These are phyloP conservation scores for Symphodus melops DNA, from an alignment of 2,113 vertebrate genomes.

Conservation along the genomic window DNA sequence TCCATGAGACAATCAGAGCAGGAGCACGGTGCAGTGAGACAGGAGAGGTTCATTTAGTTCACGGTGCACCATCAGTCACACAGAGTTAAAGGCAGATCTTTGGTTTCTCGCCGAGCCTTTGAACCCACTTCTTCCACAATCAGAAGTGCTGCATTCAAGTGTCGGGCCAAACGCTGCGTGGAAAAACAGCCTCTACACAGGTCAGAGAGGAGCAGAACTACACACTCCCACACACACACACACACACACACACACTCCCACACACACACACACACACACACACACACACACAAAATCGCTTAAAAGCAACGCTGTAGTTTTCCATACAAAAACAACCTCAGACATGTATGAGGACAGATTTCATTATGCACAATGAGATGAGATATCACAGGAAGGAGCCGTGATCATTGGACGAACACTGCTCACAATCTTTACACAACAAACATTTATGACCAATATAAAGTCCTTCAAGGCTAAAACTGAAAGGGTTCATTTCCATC, in stretches of 20 bases:
- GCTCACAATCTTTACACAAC: too few relatives aligned
- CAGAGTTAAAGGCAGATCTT: constrained; percentile 7
- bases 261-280: constrained; percentile 21
- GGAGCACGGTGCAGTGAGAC: background rate
- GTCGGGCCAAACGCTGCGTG: constrained; percentile 18
- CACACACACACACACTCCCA: too few relatives aligned
- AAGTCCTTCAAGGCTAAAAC: too few relatives aligned
- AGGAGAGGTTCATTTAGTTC: background rate
- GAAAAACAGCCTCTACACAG: constrained; percentile 22
- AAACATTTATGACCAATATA: too few relatives aligned
- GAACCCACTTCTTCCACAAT: constrained; percentile 38
- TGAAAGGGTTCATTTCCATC: too few relatives aligned
- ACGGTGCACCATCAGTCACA: background rate
- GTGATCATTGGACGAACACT: too few relatives aligned
- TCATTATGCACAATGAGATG: background rate
- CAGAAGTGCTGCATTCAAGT: constrained; percentile 16
- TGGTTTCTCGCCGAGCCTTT: constrained; percentile 24
- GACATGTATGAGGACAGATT: background rate
- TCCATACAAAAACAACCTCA: background rate
- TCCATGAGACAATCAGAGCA: constrained; percentile 16
- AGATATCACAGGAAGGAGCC: too few relatives aligned
- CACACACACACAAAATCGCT: constrained; percentile 12
- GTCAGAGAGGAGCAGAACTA: constrained; percentile 25
- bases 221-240: constrained; percentile 21
- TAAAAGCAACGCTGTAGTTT: background rate